Percentiles rank a stretch among this genome's conserved stretches.
Evolutionary conservation across 2,797 vertebrate species (phyloP).

Genomic region (Macroramphosus scolopax): DNA sequence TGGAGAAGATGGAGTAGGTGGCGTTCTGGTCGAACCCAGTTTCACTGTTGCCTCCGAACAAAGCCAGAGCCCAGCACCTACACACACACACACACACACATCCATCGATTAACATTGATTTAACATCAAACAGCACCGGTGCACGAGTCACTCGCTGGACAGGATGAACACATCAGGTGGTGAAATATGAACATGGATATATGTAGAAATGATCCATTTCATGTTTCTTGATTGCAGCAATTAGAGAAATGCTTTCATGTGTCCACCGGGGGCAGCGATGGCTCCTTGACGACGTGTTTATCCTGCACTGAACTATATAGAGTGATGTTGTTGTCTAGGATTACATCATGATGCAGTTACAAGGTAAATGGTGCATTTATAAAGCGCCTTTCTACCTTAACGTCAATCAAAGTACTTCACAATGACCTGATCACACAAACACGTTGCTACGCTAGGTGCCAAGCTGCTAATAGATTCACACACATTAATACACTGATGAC

Average conservation of each 20-base stretch:
- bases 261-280: not conserved
- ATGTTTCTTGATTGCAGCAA: conserved; percentile 12
- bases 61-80: conserved; percentile 93
- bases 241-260: conserved; percentile 5
- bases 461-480: too few relatives aligned
- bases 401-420: too few relatives aligned
- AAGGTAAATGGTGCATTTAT: too few relatives aligned
- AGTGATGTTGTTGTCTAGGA: too few relatives aligned
- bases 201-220: conserved; percentile 16
- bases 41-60: conserved; percentile 95
- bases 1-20: conserved; percentile 95
- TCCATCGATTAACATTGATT: not conserved
- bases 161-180: conserved; percentile 5
- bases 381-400: too few relatives aligned
- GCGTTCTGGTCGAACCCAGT: conserved; percentile 95
- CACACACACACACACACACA: conserved; percentile 19
- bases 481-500: too few relatives aligned
- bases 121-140: conserved; percentile 1
- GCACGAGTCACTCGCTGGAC: conserved; percentile 4
- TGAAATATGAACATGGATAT: conserved; percentile 7
- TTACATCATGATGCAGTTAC: too few relatives aligned
- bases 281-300: not conserved
- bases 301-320: conserved; percentile 8
- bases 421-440: too few relatives aligned
- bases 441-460: too few relatives aligned